Base-by-base conservation (phyloP, 35 echinoderm and acorn worm species). In the Holothuria glaberrima region DNA sequence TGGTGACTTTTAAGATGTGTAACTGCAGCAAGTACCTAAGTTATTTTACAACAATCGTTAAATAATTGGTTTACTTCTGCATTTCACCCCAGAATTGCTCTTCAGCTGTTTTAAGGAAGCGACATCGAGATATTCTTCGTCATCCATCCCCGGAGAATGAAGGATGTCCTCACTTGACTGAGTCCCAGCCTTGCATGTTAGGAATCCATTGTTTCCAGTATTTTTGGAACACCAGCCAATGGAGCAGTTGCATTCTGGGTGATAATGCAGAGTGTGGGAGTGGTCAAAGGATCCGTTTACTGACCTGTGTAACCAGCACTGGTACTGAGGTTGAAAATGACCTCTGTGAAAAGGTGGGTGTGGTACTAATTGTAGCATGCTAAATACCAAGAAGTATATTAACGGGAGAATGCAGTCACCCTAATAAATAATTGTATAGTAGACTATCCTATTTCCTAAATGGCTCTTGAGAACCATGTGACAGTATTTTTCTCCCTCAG, bases 121-220 rank as follows among this genome's bases (percentile, higher is more conserved):
- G 90, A 35, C 78, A 71, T 41, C 62, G 94, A 27, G 73, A 72
- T 16, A 89, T 95, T 48, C 62, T 89, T 18, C 94, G 94, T 28
- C 70, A 92, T 19, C 86, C 90, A n/a, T 59, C 83, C 10, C 58
- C 45, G 0, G 41, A 48, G 10, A 88, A 59, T 0, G 86, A 89
- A 19, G 86, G 19, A 1, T 71, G 75, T 60, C 58, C 86, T 5
- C 59, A 86, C 5, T 26, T 90, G 32, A 87, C 68, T 9, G 88
- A 93, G 45, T 58, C 65, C 5, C 86, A 97, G 71, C 94, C 82
- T 26, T 97, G 94, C 38, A 67, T 79, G 18, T 13, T 90, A 18
- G 88, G 88, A 14, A 87, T 90, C 48, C 88, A 90, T 65, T 97
- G 94, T 61, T 91, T 91, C 25, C 75, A 86, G 68, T 90, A 98